Conservation (phyloP, 2,888 invertebrate species). For the Andrena bicolor region DNA sequence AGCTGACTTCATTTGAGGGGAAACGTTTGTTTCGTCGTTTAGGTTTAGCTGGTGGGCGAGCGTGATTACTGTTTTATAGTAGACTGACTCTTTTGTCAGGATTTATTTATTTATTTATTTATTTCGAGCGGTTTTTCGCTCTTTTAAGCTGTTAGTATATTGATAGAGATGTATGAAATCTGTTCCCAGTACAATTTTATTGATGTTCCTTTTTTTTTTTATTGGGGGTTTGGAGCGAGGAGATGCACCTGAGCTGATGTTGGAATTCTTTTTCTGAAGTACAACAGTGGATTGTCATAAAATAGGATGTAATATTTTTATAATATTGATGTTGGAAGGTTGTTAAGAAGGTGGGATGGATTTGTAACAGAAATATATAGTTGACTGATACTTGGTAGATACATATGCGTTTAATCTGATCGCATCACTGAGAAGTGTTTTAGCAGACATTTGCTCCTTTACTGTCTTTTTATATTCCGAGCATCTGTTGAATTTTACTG, state of each 20-base stretch:
- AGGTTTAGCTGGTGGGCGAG: no score
- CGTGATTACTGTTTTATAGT: background rate
- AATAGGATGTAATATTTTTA: background rate
- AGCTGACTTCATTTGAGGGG: background rate
- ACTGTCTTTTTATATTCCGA: background rate
- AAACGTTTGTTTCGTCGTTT: conserved; percentile 1
- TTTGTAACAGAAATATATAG: background rate
- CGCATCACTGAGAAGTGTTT: background rate
- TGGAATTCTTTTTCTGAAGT: background rate
- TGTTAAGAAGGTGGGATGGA: background rate
- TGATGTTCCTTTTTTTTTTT: background rate
- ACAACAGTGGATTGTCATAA: background rate
- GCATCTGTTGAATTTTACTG: background rate
- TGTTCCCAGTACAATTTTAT: background rate
- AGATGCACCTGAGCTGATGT: conserved; percentile 19
- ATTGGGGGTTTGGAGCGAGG: background rate
- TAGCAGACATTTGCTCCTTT: no score
- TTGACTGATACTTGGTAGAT: background rate
- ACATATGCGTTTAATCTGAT: background rate
- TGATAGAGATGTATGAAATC: background rate
- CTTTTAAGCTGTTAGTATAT: background rate
- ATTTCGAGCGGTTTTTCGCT: background rate
- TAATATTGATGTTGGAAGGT: background rate
- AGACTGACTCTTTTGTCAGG: background rate
- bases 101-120: background rate